Percentiles rank a stretch among this genome's conserved stretches.
phyloP scores from a whole-genome alignment of 2,888 invertebrate species.

The Atethmia centrago region DNA sequence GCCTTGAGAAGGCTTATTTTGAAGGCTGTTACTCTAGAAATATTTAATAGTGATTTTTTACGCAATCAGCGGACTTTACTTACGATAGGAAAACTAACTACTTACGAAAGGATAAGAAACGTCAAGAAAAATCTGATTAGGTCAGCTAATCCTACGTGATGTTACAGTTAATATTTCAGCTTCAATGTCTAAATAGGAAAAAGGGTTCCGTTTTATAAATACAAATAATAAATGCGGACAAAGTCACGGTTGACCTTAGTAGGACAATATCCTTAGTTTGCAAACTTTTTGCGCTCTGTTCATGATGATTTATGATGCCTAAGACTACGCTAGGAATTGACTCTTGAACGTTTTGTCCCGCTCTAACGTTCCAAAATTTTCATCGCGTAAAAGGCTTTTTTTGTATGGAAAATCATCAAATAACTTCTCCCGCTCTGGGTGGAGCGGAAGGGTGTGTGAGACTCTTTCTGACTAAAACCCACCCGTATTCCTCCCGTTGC shows the following conservation, averaged over 20 bases:
- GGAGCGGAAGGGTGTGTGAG: too few relatives aligned
- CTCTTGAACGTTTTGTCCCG: conserved; percentile 20
- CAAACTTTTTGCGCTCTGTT: conserved; percentile 37
- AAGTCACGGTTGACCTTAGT: conserved; percentile 7
- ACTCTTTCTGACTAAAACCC: too few relatives aligned
- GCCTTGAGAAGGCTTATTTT: neutral
- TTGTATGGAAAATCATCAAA: too few relatives aligned
- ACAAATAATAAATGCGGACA: neutral
- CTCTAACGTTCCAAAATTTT: neutral
- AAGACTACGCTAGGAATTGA: neutral
- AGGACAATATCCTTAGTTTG: conserved; percentile 40
- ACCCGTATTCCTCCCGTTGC: too few relatives aligned
- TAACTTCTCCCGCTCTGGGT: too few relatives aligned
- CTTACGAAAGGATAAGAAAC: neutral
- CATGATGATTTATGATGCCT: conserved; percentile 46
- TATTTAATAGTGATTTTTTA: neutral
- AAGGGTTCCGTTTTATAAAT: neutral
- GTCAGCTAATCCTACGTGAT: neutral
- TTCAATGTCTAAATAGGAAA: neutral
- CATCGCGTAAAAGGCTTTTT: too few relatives aligned
- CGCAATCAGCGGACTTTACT: neutral
- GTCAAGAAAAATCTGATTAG: conserved; percentile 6
- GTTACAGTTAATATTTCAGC: neutral
- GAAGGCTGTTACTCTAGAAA: neutral
- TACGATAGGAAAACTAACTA: neutral